phyloP scores from a whole-genome alignment of 2,113 vertebrate genomes.

The Sphyrna mokarran region DNA sequence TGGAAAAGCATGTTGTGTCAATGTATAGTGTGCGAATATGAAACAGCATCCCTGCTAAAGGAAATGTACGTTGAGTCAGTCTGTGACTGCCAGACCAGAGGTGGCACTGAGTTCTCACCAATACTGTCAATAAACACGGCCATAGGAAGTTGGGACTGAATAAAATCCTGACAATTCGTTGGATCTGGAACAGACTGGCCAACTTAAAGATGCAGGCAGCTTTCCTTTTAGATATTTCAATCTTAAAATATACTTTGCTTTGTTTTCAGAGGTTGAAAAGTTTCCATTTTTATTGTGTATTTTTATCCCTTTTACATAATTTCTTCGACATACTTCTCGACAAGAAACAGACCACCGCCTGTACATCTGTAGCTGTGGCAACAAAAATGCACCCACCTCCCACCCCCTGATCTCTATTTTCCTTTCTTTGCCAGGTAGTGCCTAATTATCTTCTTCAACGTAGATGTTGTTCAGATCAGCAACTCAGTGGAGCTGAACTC shows the following conservation, averaged over 20 bases:
- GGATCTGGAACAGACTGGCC: not conserved
- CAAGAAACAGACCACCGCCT: not conserved
- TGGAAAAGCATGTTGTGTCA: not conserved
- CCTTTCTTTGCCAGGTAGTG: not conserved
- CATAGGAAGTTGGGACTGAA: not conserved
- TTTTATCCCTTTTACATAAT: not conserved
- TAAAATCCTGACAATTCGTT: not conserved
- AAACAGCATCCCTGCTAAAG: not conserved
- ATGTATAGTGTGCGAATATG: not conserved
- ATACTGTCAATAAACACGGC: not conserved
- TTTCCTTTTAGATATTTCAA: not conserved
- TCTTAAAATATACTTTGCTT: not conserved
- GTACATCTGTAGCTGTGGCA: not conserved
- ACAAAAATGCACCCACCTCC: not conserved
- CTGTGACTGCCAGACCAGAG: not conserved
- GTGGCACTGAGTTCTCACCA: not conserved
- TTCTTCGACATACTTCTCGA: not conserved
- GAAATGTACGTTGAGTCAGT: conserved; percentile 21
- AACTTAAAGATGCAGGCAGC: not conserved
- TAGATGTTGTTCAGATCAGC: not conserved
- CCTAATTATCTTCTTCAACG: not conserved
- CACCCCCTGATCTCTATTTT: not conserved
- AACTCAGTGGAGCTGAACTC: not conserved
- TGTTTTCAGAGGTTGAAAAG: too few species aligned
- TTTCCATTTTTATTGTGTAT: not conserved